Conservation (phyloP, 2,888 invertebrate species). For the Zygaena filipendulae region DNA sequence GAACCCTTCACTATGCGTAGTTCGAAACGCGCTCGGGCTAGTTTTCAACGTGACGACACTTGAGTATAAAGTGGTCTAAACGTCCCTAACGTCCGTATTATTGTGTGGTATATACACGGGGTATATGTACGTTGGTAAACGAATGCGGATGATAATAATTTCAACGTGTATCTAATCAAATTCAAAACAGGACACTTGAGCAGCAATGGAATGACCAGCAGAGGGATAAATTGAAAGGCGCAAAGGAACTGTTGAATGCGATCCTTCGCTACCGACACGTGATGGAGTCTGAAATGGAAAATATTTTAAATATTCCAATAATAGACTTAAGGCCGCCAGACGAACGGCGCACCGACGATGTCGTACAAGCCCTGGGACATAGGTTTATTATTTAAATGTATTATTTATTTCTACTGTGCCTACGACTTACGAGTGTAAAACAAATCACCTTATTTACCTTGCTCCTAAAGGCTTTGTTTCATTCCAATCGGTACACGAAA, state of each 20-base stretch:
- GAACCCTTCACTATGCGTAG: too few relatives aligned
- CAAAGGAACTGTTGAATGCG: slow-evolving; percentile 37
- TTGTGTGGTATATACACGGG: background rate
- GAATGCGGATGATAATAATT: too few relatives aligned
- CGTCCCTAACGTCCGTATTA: too few relatives aligned
- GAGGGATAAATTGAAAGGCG: slow-evolving; percentile 35
- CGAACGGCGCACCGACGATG: slow-evolving; percentile 32
- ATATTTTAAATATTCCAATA: slow-evolving; percentile 33
- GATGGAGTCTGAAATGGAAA: slow-evolving; percentile 34
- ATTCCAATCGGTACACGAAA: too few relatives aligned
- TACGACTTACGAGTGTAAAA: too few relatives aligned
- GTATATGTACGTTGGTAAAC: background rate
- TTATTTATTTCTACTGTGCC: too few relatives aligned
- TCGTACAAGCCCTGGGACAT: slow-evolving; percentile 38
- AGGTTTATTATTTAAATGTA: slow-evolving; percentile 29
- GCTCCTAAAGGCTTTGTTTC: too few relatives aligned
- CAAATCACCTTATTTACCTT: too few relatives aligned
- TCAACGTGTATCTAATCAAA: too few relatives aligned
- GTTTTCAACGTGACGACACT: too few relatives aligned
- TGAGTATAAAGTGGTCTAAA: too few relatives aligned
- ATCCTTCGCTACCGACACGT: slow-evolving; percentile 39
- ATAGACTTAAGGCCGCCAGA: slow-evolving; percentile 31
- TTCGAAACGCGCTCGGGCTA: too few relatives aligned
- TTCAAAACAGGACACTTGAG: slow-evolving; percentile 48
- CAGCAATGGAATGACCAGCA: slow-evolving; percentile 39